Evolutionary conservation across 2,888 invertebrate species (phyloP).

Genomic region (Spodoptera picta): DNA sequence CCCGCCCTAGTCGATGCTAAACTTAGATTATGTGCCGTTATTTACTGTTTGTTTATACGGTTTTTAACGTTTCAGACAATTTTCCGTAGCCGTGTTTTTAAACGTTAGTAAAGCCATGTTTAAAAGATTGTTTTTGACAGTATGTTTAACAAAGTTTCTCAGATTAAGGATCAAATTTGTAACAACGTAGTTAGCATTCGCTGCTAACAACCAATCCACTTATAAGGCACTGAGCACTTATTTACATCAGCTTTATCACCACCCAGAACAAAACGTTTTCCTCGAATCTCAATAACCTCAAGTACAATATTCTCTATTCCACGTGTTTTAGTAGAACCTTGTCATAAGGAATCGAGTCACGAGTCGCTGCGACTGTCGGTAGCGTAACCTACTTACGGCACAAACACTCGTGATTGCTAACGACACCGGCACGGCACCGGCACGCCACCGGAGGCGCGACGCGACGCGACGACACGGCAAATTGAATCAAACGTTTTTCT

Average conservation of each 20-base stretch:
- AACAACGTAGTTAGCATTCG: too few relatives aligned
- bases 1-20: slow-evolving; percentile 66
- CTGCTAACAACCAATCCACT: too few relatives aligned
- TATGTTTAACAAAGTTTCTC: too few relatives aligned
- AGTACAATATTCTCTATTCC: slow-evolving; percentile 1
- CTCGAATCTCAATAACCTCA: background rate
- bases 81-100: slow-evolving; percentile 9
- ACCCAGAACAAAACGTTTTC: too few relatives aligned
- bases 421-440: slow-evolving; percentile 62
- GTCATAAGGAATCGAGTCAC: slow-evolving; percentile 76
- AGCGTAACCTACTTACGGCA: slow-evolving; percentile 73
- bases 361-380: slow-evolving; percentile 65
- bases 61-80: slow-evolving; percentile 14
- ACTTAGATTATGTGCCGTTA: slow-evolving; percentile 55
- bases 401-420: slow-evolving; percentile 79
- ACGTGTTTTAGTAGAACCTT: slow-evolving; percentile 11
- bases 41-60: slow-evolving; percentile 40
- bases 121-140: slow-evolving; percentile 22
- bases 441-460: too few relatives aligned
- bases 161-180: too few relatives aligned
- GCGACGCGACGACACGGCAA: slow-evolving; percentile 63
- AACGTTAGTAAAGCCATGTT: background rate
- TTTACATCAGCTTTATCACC: too few relatives aligned
- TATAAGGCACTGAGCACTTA: too few relatives aligned
- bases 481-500: slow-evolving; percentile 67